phyloP scores from a whole-genome alignment of 1,140 invertebrate genomes.

The Drosophila micromelanica region DNA sequence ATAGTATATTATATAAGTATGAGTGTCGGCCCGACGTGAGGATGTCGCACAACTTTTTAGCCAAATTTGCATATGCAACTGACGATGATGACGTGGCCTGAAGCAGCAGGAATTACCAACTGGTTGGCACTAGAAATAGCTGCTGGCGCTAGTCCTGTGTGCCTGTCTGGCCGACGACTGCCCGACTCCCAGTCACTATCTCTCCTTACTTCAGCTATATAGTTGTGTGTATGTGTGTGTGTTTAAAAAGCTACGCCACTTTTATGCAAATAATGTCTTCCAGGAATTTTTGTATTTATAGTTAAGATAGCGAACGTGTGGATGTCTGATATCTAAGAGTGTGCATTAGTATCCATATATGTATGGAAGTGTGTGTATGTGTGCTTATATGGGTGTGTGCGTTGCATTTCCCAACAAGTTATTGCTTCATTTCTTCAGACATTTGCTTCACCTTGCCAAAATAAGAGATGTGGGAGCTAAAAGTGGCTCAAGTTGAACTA shows the following conservation, averaged over 20 bases:
- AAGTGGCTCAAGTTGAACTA: conserved; percentile 17
- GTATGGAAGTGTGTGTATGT: conserved; percentile 11
- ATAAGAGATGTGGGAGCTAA: neutral
- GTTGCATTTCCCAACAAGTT: conserved; percentile 57
- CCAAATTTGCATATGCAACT: conserved; percentile 80
- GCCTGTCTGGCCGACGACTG: conserved; percentile 20
- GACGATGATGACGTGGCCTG: conserved; percentile 67
- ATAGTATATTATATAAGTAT: conserved; percentile 20
- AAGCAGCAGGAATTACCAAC: conserved; percentile 56
- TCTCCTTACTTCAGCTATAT: neutral
- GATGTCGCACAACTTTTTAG: conserved; percentile 73
- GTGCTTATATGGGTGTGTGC: conserved; percentile 9
- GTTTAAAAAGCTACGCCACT: conserved; percentile 68
- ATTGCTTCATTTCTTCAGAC: conserved; percentile 75
- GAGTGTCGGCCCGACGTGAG: conserved; percentile 58
- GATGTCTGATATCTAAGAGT: conserved; percentile 72
- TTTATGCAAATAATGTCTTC: conserved; percentile 83
- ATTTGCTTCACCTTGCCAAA: conserved; percentile 47
- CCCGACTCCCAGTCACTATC: conserved; percentile 6
- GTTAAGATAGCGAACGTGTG: conserved; percentile 81
- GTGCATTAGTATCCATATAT: conserved; percentile 61
- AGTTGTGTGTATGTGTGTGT: conserved; percentile 9
- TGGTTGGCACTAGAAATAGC: conserved; percentile 55
- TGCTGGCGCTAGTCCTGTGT: conserved; percentile 45
- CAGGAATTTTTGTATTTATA: conserved; percentile 83